Conservation (phyloP, 1,140 invertebrate genomes). For the Campoletis sonorensis region DNA sequence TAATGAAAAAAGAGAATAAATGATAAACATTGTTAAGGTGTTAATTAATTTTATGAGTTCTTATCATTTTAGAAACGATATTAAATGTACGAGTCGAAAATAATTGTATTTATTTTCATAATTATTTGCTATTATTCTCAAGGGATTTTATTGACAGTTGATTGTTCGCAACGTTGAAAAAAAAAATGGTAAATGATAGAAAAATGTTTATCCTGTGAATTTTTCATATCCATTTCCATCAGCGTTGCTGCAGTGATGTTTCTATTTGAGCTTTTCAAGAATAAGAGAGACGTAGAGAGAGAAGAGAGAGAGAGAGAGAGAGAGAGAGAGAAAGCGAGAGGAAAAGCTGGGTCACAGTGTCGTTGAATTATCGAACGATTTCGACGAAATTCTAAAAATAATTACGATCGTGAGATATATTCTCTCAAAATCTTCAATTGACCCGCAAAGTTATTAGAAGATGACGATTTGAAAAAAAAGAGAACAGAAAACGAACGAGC, state of each 20-base stretch:
- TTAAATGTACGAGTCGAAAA: too few relatives aligned
- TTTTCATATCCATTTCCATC: neutral
- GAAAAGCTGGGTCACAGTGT: slow-evolving; percentile 12
- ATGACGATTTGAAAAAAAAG: neutral
- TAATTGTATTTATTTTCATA: too few relatives aligned
- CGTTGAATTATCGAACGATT: slow-evolving; percentile 32
- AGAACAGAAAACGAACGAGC: neutral
- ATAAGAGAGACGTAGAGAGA: neutral
- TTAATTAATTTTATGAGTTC: too few relatives aligned
- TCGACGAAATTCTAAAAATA: slow-evolving; percentile 37
- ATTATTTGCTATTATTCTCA: too few relatives aligned
- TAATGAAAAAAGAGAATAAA: too few relatives aligned
- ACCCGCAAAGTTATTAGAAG: neutral
- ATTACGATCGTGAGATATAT: neutral
- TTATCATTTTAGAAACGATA: too few relatives aligned
- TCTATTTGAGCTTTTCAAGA: neutral
- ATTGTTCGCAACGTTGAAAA: too few relatives aligned
- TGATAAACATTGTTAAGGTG: too few relatives aligned
- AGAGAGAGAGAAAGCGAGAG: neutral
- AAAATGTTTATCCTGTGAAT: too few relatives aligned
- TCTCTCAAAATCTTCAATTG: slow-evolving; percentile 5
- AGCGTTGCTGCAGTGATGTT: neutral
- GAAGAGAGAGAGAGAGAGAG: neutral
- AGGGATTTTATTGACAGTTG: too few relatives aligned
- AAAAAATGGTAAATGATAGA: too few relatives aligned